Conservation (phyloP, 1,140 invertebrate genomes). For the Colletes latitarsis region DNA sequence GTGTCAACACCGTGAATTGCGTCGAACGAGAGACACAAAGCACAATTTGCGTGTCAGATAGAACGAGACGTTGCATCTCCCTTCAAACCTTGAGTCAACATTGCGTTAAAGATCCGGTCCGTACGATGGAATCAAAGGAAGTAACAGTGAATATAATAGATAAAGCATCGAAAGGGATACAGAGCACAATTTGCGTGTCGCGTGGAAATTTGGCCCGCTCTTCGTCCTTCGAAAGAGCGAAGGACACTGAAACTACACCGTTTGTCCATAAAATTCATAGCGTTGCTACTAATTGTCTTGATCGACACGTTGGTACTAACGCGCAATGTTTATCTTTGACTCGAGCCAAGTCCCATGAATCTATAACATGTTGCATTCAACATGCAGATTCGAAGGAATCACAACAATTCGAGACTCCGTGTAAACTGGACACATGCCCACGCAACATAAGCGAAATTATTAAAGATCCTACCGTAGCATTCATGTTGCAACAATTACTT, state of each 20-base stretch:
- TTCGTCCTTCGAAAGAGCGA: background rate
- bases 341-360: background rate
- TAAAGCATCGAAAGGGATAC: constrained; percentile 12
- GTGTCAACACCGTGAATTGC: background rate
- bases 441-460: constrained; percentile 14
- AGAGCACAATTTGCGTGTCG: constrained; percentile 16
- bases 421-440: constrained; percentile 21
- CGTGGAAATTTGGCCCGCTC: background rate
- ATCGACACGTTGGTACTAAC: background rate
- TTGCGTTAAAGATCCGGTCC: background rate
- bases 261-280: constrained; percentile 1
- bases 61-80: background rate
- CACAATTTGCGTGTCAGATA: constrained; percentile 5
- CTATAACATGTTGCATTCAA: background rate
- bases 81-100: constrained; percentile 7
- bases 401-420: constrained; percentile 4
- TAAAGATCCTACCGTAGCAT: constrained; percentile 15
- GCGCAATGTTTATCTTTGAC: background rate
- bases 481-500: constrained; percentile 13
- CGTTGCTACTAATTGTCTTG: background rate
- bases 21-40: background rate
- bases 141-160: constrained; percentile 1
- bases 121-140: background rate
- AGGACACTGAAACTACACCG: constrained; percentile 6
- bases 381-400: constrained; percentile 1